Evolutionary conservation across 1,140 invertebrate genomes (phyloP), one percentile per base, ranked within the genome.

Genomic region (Calephelis nemesis): DNA sequence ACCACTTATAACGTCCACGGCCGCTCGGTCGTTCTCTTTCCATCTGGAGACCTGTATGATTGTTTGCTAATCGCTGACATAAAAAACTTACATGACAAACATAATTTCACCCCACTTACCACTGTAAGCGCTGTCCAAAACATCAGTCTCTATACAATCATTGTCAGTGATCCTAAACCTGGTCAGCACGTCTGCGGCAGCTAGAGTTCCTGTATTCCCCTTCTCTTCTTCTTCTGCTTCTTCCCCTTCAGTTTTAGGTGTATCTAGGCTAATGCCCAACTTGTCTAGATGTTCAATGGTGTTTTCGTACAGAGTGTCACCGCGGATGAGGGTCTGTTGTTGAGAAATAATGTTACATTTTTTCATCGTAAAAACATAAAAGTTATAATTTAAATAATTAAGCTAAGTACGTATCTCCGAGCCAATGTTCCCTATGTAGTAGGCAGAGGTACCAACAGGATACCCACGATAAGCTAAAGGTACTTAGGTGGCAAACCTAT

Each of bases 261-360:
- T 71, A 4, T 82, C 83, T 4, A 92, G 67, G 47, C 71, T 85
- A 8, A 93, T 86, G n/a, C 90, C 87, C 77, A 87, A 83, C 63
- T 82, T 83, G 62, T 92, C 86, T 0, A 93, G 75, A 42, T 83
- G 66, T 58, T 92, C 85, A 60, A 93, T 80, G 2, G 90, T 92
- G 47, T 82, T 81, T 68, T 86, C 79, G 68, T 93, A 93, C 0
- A 91, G 87, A 4, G 84, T 79, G 52, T 93, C 90, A 0, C 93
- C 93, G 10, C 85, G 82, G 9, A 86, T 77, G 7, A 93, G 66
- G 5, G 86, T 82, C 91, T 92, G 74, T 7, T n/a, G n/a, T n/a
- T n/a, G n/a, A n/a, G n/a, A n/a, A n/a, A n/a, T n/a, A 40, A 39
- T 9, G 12, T 64, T 65, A 30, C 4, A 30, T 30, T 30, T 30